Evolutionary conservation across 2,888 invertebrate species (phyloP).

Genomic region (Noctua comes): DNA sequence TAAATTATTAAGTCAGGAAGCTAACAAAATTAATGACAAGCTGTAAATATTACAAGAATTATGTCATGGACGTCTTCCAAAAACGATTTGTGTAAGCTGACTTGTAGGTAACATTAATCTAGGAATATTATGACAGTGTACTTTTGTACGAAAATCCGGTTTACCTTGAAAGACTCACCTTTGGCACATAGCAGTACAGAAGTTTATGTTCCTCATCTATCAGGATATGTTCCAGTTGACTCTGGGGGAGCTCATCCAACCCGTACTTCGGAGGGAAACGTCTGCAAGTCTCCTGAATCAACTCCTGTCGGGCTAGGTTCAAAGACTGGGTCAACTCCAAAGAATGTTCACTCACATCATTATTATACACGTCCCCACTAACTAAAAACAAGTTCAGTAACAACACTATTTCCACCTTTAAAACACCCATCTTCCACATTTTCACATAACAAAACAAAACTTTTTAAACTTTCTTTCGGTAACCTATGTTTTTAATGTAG

Average conservation of each 20-base stretch:
- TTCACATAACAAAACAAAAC: constrained; percentile 71
- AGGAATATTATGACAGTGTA: background rate
- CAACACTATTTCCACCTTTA: constrained; percentile 75
- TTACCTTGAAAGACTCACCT: constrained; percentile 91
- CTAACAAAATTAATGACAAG: constrained; percentile 20
- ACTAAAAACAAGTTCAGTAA: constrained; percentile 77
- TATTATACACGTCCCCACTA: constrained; percentile 77
- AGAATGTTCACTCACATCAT: constrained; percentile 81
- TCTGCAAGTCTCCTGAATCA: constrained; percentile 91
- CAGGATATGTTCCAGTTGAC: constrained; percentile 94
- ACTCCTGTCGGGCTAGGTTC: constrained; percentile 91
- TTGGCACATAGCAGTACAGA: constrained; percentile 98
- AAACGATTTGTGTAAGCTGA: background rate
- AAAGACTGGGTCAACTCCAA: constrained; percentile 91
- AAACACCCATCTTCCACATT: constrained; percentile 77
- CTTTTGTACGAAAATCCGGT: constrained; percentile 60
- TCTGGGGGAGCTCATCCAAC: constrained; percentile 87
- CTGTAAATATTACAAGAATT: constrained; percentile 21
- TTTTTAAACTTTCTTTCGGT: constrained; percentile 81
- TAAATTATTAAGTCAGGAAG: constrained; percentile 37
- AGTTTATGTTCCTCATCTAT: constrained; percentile 96
- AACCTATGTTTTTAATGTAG: constrained; percentile 79
- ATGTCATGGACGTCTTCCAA: constrained; percentile 28
- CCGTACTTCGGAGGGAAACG: constrained; percentile 83
- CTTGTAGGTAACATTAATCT: background rate